Percentiles rank a stretch among this genome's conserved stretches.
Conservation (phyloP, 2,888 invertebrate genomes). For the Mallateleia sp. region DNA sequence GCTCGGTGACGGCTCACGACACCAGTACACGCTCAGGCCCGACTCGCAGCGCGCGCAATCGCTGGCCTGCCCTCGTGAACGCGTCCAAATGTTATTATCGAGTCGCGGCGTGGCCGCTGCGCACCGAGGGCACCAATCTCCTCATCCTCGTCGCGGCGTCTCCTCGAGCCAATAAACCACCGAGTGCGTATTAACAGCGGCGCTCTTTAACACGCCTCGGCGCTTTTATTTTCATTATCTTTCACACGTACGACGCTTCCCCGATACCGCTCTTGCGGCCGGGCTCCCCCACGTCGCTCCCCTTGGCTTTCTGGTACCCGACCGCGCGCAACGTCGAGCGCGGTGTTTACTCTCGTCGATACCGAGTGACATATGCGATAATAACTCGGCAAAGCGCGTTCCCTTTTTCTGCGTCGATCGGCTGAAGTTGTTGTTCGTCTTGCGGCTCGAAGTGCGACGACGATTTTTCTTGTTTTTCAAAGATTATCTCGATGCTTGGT, state of each 20-base stretch:
- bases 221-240: background rate
- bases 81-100: slow-evolving; percentile 40
- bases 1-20: slow-evolving; percentile 42
- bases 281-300: background rate
- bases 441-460: background rate
- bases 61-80: slow-evolving; percentile 17
- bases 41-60: slow-evolving; percentile 43
- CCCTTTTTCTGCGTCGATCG: slow-evolving; percentile 1
- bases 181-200: slow-evolving; percentile 35
- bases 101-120: slow-evolving; percentile 29
- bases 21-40: slow-evolving; percentile 53
- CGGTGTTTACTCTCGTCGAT: slow-evolving; percentile 29
- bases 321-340: background rate
- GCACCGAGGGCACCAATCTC: slow-evolving; percentile 32
- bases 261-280: background rate
- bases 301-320: background rate
- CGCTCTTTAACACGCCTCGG: background rate
- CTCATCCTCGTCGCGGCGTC: slow-evolving; percentile 36
- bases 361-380: slow-evolving; percentile 25
- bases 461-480: no score
- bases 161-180: slow-evolving; percentile 20
- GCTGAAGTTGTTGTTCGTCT: background rate
- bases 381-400: slow-evolving; percentile 28
- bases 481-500: no score
- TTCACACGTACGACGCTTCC: background rate